A percentile compares a stretch with the other conserved stretches of the same genome.
Evolutionary conservation across 1,140 invertebrate genomes (phyloP).

Genomic region (Pogonomyrmex barbatus): DNA sequence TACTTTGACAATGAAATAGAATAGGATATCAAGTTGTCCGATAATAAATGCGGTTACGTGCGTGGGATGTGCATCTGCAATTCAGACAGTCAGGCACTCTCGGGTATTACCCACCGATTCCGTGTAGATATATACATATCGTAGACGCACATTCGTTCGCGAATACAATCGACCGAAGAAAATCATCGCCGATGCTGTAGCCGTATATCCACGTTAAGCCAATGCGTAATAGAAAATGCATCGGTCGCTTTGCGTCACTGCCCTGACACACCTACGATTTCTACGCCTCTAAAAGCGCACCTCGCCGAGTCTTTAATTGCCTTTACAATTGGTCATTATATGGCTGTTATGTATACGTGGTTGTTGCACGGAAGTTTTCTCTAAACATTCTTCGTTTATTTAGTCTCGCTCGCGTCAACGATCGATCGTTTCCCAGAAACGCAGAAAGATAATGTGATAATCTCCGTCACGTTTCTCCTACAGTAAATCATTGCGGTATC

Average conservation of each 20-base stretch:
- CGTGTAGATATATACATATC: not conserved
- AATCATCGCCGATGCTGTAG: slow-evolving; percentile 48
- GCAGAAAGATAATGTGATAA: slow-evolving; percentile 40
- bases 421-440: slow-evolving; percentile 37
- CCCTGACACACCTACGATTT: slow-evolving; percentile 54
- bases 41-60: slow-evolving; percentile 4
- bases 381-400: slow-evolving; percentile 46
- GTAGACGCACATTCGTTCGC: not conserved
- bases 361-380: slow-evolving; percentile 41
- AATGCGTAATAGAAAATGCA: slow-evolving; percentile 58
- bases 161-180: slow-evolving; percentile 49
- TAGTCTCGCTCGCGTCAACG: slow-evolving; percentile 46
- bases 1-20: slow-evolving; percentile 30
- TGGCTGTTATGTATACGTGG: slow-evolving; percentile 21
- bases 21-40: slow-evolving; percentile 12
- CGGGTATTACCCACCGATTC: slow-evolving; percentile 45
- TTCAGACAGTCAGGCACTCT: slow-evolving; percentile 7
- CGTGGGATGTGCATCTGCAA: slow-evolving; percentile 26
- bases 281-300: slow-evolving; percentile 51
- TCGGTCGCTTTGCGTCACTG: slow-evolving; percentile 56
- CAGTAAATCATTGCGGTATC: slow-evolving; percentile 36
- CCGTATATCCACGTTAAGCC: slow-evolving; percentile 35
- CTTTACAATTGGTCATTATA: slow-evolving; percentile 48
- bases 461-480: not conserved
- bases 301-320: slow-evolving; percentile 55